phyloP scores from a whole-genome alignment of 2,797 vertebrate species.

The Agapornis canus region DNA sequence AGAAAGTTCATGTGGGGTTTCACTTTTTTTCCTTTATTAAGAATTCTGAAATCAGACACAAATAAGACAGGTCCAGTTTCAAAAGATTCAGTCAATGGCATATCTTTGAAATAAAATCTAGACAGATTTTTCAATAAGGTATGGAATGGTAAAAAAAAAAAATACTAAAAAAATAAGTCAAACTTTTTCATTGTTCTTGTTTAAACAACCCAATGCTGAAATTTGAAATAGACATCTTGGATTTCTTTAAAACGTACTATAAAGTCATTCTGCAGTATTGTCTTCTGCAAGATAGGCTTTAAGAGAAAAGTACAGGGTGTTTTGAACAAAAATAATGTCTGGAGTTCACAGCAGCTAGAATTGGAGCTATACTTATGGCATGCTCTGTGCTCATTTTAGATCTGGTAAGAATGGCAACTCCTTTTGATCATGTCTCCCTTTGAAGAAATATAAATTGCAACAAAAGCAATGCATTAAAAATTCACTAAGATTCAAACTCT shows the following conservation, averaged over 20 bases:
- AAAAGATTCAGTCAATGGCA: neutral
- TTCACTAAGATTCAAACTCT: neutral
- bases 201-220: neutral
- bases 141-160: neutral
- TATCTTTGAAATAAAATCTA: neutral
- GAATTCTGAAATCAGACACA: neutral
- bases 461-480: neutral
- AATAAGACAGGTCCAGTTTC: neutral
- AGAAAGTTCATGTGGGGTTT: neutral
- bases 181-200: neutral
- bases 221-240: neutral
- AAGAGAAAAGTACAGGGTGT: neutral
- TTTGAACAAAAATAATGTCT: neutral
- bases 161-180: neutral
- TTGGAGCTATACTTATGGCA: neutral
- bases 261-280: neutral
- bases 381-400: neutral
- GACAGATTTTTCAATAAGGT: neutral
- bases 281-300: neutral
- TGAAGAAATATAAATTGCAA: neutral
- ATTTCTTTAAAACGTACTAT: neutral
- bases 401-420: neutral
- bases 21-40: neutral
- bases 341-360: neutral
- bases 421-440: neutral